Evolutionary conservation across 1,140 invertebrate genomes (phyloP), one percentile per base, ranked within the genome.

Genomic region (Drosophila ambigua): DNA sequence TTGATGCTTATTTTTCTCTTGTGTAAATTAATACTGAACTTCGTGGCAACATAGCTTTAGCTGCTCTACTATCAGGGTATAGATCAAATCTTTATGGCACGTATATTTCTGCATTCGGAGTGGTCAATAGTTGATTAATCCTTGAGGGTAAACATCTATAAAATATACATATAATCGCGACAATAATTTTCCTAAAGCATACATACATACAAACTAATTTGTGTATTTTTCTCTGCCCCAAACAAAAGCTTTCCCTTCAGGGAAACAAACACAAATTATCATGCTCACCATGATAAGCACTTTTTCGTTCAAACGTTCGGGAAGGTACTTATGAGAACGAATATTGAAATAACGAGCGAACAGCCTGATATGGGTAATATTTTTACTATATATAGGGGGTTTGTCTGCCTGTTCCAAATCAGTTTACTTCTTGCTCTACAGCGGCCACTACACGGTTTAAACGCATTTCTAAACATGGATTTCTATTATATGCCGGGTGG

Each of bases 401-500:
- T 15, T 9, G 5, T 9, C 20, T 43, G 1, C 2, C 9, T 2
- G 23, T 5, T 8, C 7, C 24, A 31, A 44, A 13, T 55, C 39
- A 71, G 66, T 71, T 50, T 24, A 28, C 20, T 9, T 28, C 45
- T 41, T 23, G 6, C 24, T 16, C 58, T 57, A 23, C 15, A 15
- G 15, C 31, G 5, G 23, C n/a, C 31, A 41, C 0, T 24, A 8
- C 9, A 52, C 26, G 0, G 11, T 9, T 35, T 41, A 13, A 39
- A 5, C 35, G 2, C 11, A 39, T 39, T 5, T 45, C 0, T 11
- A 7, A 59, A 16, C 11, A 80, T 81, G 73, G 77, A 81, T 48
- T 60, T 81, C 11, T 81, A 81, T 46, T 68, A 73, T 41, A 51
- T 50, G 1, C 73, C 73, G 1, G 39, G 49, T 4, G 35, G 72